Evolutionary conservation across 2,113 vertebrate species (phyloP), one percentile per base, ranked within the genome.

Genomic region (Seriola rivoliana): DNA sequence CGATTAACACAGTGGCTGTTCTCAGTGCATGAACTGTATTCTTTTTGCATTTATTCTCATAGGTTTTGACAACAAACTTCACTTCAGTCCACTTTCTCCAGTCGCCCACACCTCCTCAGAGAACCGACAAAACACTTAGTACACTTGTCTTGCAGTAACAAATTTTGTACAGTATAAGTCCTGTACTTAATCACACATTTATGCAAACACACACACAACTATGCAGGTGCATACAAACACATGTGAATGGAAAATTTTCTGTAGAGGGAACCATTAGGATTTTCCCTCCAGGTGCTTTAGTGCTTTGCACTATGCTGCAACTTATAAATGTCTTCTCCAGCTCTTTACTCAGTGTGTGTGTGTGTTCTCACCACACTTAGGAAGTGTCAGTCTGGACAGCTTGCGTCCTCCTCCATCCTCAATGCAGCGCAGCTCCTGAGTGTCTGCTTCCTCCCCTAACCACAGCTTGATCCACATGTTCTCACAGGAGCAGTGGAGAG

Each of bases 391-490:
- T 77, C 90, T 94, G 89, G 94, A 94, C 85, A 99, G 90, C 80
- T 94, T 97, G 84, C 93, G 96, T 90, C 90, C 94, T 85, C 96
- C 96, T 90, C 95, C 96, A 66, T 98, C 97, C 90, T 97, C 96
- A 46, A 94, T 89, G 90, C 98, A 99, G 78, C 95, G 95, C 82
- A 99, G 93, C 81, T 98, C 97, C 92, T 97, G 96, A 90, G 75
- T 89, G 84, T 97, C 97, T 38, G 93, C 94, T 84, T 96, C 97
- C n/a, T 94, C 95, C 85, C 96, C 97, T 85, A 97, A 94, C 93
- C 95, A 96, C 85, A 97, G 96, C 91, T 98, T 98, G 94, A 99
- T 96, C 98, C 98, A 99, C 96, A 98, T 96, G 92, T 99, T 97
- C 81, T 98, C 97, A 94, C 98, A 99, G 76, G 97, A 97, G 82